These are phyloP conservation scores for Drosophila neotestacea DNA, from an alignment of 2,888 invertebrate species.

Conservation along the genomic window DNA sequence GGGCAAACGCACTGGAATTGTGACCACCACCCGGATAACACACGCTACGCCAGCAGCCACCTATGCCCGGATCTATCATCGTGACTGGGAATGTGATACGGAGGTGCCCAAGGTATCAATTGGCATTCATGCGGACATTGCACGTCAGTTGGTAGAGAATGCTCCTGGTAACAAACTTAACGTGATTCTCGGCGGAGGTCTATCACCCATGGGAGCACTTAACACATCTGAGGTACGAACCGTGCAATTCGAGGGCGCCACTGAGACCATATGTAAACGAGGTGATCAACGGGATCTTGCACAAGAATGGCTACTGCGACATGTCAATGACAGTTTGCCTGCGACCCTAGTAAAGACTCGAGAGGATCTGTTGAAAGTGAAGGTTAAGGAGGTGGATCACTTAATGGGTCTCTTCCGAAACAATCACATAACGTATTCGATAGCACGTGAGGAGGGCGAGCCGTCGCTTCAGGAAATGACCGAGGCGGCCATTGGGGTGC, in stretches of 20 bases:
- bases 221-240: slow-evolving; percentile 60
- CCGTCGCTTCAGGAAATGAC: slow-evolving; percentile 88
- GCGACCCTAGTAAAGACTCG: slow-evolving; percentile 84
- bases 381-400: slow-evolving; percentile 85
- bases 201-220: slow-evolving; percentile 85
- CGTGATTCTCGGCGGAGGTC: slow-evolving; percentile 89
- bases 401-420: slow-evolving; percentile 87
- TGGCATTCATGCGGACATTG: slow-evolving; percentile 87
- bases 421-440: slow-evolving; percentile 87
- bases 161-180: slow-evolving; percentile 87
- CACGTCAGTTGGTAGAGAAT: slow-evolving; percentile 88
- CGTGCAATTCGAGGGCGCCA: slow-evolving; percentile 75
- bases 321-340: slow-evolving; percentile 70
- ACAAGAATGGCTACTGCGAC: slow-evolving; percentile 86
- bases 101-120: slow-evolving; percentile 82
- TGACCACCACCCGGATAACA: slow-evolving; percentile 89
- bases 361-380: slow-evolving; percentile 84
- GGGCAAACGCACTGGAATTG: slow-evolving; percentile 88
- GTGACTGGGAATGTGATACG: slow-evolving; percentile 88
- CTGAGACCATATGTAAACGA: slow-evolving; percentile 85
- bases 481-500: slow-evolving; percentile 86
- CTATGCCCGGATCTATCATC: slow-evolving; percentile 86
- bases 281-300: slow-evolving; percentile 87
- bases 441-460: slow-evolving; percentile 86
- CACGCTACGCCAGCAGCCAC: slow-evolving; percentile 89